These are phyloP conservation scores for Philaenus spumarius DNA, from an alignment of 1,140 invertebrate genomes.

Conservation along the genomic window DNA sequence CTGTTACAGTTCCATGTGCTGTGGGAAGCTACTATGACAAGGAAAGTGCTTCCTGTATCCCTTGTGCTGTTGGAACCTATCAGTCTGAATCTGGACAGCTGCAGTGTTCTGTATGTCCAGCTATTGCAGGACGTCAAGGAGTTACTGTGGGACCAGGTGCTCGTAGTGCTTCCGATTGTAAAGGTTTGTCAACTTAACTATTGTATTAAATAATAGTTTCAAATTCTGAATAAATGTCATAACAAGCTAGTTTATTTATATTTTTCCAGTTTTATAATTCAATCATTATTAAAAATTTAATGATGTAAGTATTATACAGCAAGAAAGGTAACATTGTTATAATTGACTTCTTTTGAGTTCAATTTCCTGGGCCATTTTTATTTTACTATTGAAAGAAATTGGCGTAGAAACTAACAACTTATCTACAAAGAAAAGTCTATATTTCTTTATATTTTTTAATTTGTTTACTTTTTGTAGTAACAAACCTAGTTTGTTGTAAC, in stretches of 20 bases:
- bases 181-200: slow-evolving; percentile 54
- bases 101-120: slow-evolving; percentile 80
- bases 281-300: not conserved
- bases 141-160: slow-evolving; percentile 83
- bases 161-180: slow-evolving; percentile 80
- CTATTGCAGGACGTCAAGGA: slow-evolving; percentile 76
- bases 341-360: no score
- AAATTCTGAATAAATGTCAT: no score
- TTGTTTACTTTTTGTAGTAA: not conserved
- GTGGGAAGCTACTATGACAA: slow-evolving; percentile 83
- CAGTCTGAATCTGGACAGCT: slow-evolving; percentile 89
- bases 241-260: no score
- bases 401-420: no score
- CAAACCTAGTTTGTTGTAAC: slow-evolving; percentile 1
- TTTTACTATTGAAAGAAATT: no score
- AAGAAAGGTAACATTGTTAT: no score
- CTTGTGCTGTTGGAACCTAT: slow-evolving; percentile 85
- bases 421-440: no score
- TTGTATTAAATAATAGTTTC: no score
- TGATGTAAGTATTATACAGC: no score
- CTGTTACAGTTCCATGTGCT: slow-evolving; percentile 86
- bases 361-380: no score
- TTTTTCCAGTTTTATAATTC: not conserved
- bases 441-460: not conserved
- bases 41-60: slow-evolving; percentile 64